Evolutionary conservation across 2,113 vertebrate genomes (phyloP), one percentile per base, ranked within the genome.

Genomic region (Oreochromis niloticus): DNA sequence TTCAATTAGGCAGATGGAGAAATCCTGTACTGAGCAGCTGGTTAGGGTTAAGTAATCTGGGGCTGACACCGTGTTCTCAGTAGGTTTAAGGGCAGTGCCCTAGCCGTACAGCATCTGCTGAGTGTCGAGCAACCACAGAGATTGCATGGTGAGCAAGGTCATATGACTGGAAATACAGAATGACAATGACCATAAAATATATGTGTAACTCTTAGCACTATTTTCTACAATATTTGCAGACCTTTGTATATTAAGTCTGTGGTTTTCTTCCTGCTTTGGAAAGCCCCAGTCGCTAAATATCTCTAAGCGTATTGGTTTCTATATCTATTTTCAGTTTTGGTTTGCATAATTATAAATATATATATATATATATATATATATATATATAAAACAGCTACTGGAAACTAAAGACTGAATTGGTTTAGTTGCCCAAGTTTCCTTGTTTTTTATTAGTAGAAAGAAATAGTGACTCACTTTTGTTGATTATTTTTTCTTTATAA

Each of bases 31-130:
- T 54, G 73, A 85, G 46, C 88, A 83, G 86, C 63, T 85, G 88
- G 54, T 85, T 82, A 55, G 48, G 34, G 30, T 85, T 32, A 57
- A 83, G 43, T 90, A 87, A 94, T 94, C 90, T 80, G 19, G 52
- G 32, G 24, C 6, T 43, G 61, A 89, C 43, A 79, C 78, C 24
- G 11, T 48, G 54, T 66, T 41, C 80, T 85, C 57, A 61, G 24
- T 66, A 43, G 84, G 41, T 87, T 90, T 80, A 80, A 84, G 46
- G 16, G 30, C 85, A 75, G 5, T 0, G 17, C 32, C 80, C 6
- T 9, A 22, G 30, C 55, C 9, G 39, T 32, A 27, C 79, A 75
- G 81, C 73, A 78, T 89, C 89, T 87, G 85, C 61, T 83, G 24
- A 55, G 30, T 55, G 46, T 87, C 7, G n/a, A 36, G 17, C 43